Percentiles rank a stretch among this genome's conserved stretches.
Conservation (phyloP, 2,888 invertebrate genomes). For the Lasiommata megera region DNA sequence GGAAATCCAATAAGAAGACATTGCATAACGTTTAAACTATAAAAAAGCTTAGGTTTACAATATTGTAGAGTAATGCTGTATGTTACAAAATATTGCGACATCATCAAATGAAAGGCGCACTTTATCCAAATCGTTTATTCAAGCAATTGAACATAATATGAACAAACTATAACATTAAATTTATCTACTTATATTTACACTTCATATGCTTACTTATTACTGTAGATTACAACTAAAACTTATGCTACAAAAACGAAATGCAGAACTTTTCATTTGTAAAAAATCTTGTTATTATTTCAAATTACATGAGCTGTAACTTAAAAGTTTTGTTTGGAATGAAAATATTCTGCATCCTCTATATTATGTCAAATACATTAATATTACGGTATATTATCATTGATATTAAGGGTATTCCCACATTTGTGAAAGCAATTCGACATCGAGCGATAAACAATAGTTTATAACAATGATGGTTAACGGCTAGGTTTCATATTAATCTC, state of each 20-base stretch:
- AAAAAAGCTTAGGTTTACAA: slow-evolving; percentile 1
- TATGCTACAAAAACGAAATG: slow-evolving; percentile 49
- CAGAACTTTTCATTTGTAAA: slow-evolving; percentile 35
- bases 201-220: slow-evolving; percentile 70
- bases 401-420: slow-evolving; percentile 7
- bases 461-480: no score
- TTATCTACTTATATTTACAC: slow-evolving; percentile 82
- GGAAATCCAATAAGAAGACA: no score
- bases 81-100: slow-evolving; percentile 4
- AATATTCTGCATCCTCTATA: slow-evolving; percentile 65
- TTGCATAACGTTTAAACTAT: background rate
- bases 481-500: no score
- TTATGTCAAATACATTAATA: slow-evolving; percentile 44
- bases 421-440: slow-evolving; percentile 1
- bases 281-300: slow-evolving; percentile 7
- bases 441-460: background rate
- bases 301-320: background rate
- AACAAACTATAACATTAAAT: slow-evolving; percentile 82
- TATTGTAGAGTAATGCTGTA: background rate
- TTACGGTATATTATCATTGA: slow-evolving; percentile 6
- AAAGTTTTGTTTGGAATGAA: slow-evolving; percentile 39
- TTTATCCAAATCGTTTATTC: slow-evolving; percentile 80
- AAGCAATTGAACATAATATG: slow-evolving; percentile 81
- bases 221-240: slow-evolving; percentile 68
- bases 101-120: slow-evolving; percentile 51